phyloP scores from a whole-genome alignment of 2,797 vertebrate genomes.

The Schizopygopsis pylzovi region DNA sequence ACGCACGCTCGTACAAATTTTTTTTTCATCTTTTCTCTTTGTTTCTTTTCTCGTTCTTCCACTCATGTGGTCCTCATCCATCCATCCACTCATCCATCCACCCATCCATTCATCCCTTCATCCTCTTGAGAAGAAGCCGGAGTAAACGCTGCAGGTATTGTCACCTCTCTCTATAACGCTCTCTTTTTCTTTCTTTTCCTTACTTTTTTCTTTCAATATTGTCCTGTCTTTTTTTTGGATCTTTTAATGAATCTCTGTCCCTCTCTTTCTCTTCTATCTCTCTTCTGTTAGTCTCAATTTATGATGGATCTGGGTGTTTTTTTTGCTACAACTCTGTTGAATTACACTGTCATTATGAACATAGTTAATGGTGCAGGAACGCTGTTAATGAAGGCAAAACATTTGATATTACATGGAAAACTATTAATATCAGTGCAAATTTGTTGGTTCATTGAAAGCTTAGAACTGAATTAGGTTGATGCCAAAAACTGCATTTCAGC shows the following conservation, averaged over 20 bases:
- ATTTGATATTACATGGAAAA: constrained; percentile 38
- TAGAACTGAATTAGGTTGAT: constrained; percentile 24
- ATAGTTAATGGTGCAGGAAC: constrained; percentile 35
- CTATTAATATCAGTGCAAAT: constrained; percentile 38
- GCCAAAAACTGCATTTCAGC: constrained; percentile 22
- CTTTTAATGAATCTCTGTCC: neutral
- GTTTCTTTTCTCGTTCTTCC: constrained; percentile 53
- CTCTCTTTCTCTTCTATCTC: neutral
- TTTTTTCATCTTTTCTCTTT: constrained; percentile 68
- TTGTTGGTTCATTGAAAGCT: constrained; percentile 44
- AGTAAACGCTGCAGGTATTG: constrained; percentile 77
- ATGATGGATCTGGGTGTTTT: constrained; percentile 24
- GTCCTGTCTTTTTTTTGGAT: neutral
- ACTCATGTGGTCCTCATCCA: constrained; percentile 58
- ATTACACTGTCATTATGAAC: constrained; percentile 29
- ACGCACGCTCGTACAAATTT: neutral
- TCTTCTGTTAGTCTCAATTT: constrained; percentile 32
- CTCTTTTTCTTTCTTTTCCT: neutral
- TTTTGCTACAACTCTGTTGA: constrained; percentile 33
- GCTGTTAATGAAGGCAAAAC: constrained; percentile 31
- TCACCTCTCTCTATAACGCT: constrained; percentile 62
- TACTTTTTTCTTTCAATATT: neutral
- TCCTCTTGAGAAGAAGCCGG: constrained; percentile 72
- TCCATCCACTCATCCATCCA: constrained; percentile 55
- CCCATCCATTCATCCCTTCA: constrained; percentile 63